Evolutionary conservation across 2,113 vertebrate genomes (phyloP), one percentile per base, ranked within the genome.

Genomic region (Callocephalon fimbriatum): DNA sequence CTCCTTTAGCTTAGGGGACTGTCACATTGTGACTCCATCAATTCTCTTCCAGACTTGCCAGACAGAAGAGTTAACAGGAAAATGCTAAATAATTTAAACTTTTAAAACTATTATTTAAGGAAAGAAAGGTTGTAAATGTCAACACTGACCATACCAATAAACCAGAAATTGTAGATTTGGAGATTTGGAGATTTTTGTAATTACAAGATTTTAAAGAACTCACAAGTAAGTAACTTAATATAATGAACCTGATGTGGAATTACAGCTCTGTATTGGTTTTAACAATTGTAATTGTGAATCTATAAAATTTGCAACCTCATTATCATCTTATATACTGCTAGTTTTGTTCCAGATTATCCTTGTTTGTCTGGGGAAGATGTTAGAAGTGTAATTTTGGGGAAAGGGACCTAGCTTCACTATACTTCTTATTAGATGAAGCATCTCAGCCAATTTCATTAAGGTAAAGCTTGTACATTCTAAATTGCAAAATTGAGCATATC

Each of bases 401-500:
- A 58, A 88, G 17, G 10, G 21, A 65, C 6, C 4, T 29, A 12
- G 2, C 10, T 81, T 38, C 78, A 47, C 32, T 61, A 4, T 42
- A 44, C 50, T 59, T 72, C 15, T 80, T 75, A 71, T 44, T 68
- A 83, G 27, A 86, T 37, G 58, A 95, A 84, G 26, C 9, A 37
- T 85, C 73, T 75, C 59, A 84, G 81, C 35, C 68, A 54, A 82
- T 37, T 95, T 96, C 71, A 79, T 96, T 95, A 91, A 88, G 50
- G 54, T 88, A 94, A 91, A 97, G 53, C 31, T 82, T 47, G 37
- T 54, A 48, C 38, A 31, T 65, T 65, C 35, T 77, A 83, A 93
- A 95, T 73, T 95, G 72, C 61, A 96, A 96, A 96, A 93, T 65
- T 40, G 67, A 92, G 35, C 27, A 67, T 81, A 91, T 96, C 66